Evolutionary conservation across 1,140 invertebrate genomes (phyloP), one percentile per base, ranked within the genome.

Genomic region (Cotesia chilonis): DNA sequence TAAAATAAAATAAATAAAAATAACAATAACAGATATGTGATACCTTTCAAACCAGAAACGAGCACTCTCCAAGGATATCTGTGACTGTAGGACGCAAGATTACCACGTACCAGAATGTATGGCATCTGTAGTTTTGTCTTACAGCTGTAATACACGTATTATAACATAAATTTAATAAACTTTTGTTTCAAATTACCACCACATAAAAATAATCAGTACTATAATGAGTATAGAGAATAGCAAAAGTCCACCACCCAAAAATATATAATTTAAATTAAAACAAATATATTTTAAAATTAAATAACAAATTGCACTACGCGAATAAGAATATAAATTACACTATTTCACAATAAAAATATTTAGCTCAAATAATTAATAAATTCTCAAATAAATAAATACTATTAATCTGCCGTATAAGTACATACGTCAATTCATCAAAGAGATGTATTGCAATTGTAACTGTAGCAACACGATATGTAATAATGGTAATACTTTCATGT

Each of bases 31-130:
- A 69, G 54, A 41, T 59, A 17, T 54, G 72, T 63, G 72, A 73
- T 85, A 93, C 92, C 91, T 92, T 94, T 94, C 78, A 95, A 87
- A 83, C 94, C 94, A 80, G 93, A 94, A 76, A 94, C 93, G 78
- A 94, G 89, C 77, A 95, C 93, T 85, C 92, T 90, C 93, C 93
- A 94, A 84, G 93, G 93, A 88, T 93, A 93, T 87, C 91, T 92
- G 85, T 94, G 91, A 85, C 92, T 92, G 84, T 94, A 95, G 64
- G 93, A 94, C 82, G 92, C 92, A 83, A 94, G 90, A 89, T 94
- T 94, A 87, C 93, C 93, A 84, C 93, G 90, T 80, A 95, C 93
- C 88, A 94, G 89, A 90, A 94, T 94, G 91, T 94, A 94, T 87
- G 93, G 93, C 93, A 94, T 94, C 82, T 85, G 83, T 84, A 77